Evolutionary conservation across 2,888 invertebrate species (phyloP), one percentile per base, ranked within the genome.

Genomic region (Sturmia bella): DNA sequence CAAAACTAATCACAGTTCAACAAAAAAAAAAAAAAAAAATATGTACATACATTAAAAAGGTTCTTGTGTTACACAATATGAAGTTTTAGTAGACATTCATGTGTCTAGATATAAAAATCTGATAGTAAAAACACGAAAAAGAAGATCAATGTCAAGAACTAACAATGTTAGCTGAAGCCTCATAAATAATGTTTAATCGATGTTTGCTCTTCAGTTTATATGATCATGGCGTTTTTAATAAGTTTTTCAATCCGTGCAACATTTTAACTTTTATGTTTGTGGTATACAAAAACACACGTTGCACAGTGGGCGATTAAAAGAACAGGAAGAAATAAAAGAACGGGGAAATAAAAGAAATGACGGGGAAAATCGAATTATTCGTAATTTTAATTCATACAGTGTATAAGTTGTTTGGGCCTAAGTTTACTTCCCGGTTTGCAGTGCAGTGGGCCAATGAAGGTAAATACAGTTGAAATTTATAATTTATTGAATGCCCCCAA

Each of bases 151-250:
- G 63, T 66, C 63, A 77, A 76, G 74, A 50, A 74, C 69, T 83
- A 64, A 76, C 80, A 80, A 81, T 84, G 82, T 84, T 77, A 86
- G 86, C 86, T 86, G 89, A 90, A 90, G 90, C 89, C 89, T 88
- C 89, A 90, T 90, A 90, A 90, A 90, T 90, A 89, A 89, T 90
- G 90, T 90, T 90, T 90, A 90, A 90, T 90, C 89, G 89, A 90
- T 90, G 89, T 90, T 90, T 90, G 90, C 90, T 89, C 89, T 90
- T 89, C 89, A 89, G 89, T 90, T 90, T 90, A 90, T 90, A 89
- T 90, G 88, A 89, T 90, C 90, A 90, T 90, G 90, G 90, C 88
- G 89, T 89, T 90, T 90, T 90, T 90, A 90, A 90, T 90, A 90
- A 90, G 90, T 88, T 85, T 86, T 87, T 87, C 85, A 85, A 85